Conservation (phyloP, 2,113 vertebrate species). For the Eclectus roratus region DNA sequence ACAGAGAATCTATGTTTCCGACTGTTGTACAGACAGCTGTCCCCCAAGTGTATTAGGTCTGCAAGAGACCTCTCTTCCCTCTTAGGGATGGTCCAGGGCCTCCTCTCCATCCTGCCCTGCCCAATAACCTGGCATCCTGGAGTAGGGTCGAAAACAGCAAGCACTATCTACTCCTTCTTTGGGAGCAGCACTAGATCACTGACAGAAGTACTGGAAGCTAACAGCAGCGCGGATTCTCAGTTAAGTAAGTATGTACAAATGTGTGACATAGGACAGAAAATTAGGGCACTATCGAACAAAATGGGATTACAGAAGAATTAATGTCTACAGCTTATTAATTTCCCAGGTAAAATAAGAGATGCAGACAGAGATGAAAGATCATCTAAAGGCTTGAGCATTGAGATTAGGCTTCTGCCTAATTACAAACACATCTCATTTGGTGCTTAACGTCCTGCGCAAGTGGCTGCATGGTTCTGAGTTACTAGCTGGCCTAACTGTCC, state of each 20-base stretch:
- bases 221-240: neutral
- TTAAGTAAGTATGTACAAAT: neutral
- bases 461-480: neutral
- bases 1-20: neutral
- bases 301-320: neutral
- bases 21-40: neutral
- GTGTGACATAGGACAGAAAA: neutral
- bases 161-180: neutral
- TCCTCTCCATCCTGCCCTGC: neutral
- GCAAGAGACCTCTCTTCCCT: neutral
- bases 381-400: neutral
- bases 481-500: neutral
- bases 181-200: neutral
- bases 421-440: neutral
- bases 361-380: neutral
- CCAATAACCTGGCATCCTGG: neutral
- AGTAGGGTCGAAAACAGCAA: neutral
- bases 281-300: neutral
- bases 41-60: neutral
- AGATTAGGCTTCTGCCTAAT: neutral
- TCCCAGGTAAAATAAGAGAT: conserved; percentile 14
- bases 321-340: neutral
- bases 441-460: neutral
- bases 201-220: neutral
- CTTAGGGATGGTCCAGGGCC: neutral